Conservation (phyloP, 2,888 invertebrate genomes). For the Drosophila falleni region DNA sequence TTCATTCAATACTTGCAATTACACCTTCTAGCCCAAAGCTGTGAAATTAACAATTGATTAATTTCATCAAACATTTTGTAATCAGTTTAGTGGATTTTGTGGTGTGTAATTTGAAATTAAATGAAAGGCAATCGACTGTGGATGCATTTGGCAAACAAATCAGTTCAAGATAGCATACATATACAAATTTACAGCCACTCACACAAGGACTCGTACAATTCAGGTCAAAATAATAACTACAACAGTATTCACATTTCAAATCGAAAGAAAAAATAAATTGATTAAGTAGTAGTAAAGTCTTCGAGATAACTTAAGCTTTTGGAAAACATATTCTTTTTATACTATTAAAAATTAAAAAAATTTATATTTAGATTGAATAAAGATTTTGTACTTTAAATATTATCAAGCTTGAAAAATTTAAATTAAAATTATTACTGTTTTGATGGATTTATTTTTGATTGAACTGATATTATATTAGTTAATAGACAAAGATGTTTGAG, state of each 20-base stretch:
- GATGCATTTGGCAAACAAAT: slow-evolving; percentile 29
- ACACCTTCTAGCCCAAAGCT: neutral
- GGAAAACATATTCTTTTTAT: too few species aligned
- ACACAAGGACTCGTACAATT: neutral
- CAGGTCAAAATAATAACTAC: neutral
- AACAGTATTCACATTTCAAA: neutral
- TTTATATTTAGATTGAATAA: too few species aligned
- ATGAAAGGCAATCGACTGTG: slow-evolving; percentile 40
- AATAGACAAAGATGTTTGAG: neutral
- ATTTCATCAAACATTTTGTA: neutral
- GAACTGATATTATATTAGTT: neutral
- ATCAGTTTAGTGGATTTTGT: neutral
- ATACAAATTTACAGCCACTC: slow-evolving; percentile 7
- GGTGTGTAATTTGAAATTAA: slow-evolving; percentile 23
- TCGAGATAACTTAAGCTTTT: too few species aligned
- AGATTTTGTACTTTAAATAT: too few species aligned
- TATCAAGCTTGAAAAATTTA: too few species aligned
- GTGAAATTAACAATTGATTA: neutral
- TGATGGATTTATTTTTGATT: too few species aligned
- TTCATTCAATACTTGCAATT: neutral
- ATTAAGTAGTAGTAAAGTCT: too few species aligned
- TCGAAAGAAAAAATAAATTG: too few species aligned
- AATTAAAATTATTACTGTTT: too few species aligned
- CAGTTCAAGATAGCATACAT: slow-evolving; percentile 4
- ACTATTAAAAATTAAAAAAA: too few species aligned